phyloP scores from a whole-genome alignment of 1,140 invertebrate genomes.

The Solenopsis invicta region DNA sequence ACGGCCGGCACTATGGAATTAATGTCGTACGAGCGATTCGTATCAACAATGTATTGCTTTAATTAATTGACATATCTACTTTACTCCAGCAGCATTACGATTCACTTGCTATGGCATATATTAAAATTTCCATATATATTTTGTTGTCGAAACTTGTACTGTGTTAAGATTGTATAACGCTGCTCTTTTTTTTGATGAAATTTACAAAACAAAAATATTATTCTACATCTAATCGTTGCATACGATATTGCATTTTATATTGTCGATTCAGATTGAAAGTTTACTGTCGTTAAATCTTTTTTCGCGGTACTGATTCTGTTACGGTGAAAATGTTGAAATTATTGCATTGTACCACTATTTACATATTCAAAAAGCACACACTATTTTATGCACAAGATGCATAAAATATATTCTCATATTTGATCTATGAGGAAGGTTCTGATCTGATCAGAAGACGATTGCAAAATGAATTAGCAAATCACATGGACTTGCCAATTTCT shows the following conservation, averaged over 20 bases:
- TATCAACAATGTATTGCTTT: slow-evolving; percentile 15
- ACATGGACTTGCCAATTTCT: background rate
- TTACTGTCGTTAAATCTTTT: background rate
- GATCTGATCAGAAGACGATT: background rate
- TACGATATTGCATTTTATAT: background rate
- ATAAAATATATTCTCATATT: background rate
- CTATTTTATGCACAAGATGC: slow-evolving; percentile 9
- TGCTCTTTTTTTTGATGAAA: background rate
- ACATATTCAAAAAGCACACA: background rate
- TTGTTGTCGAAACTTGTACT: background rate
- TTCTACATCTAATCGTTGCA: background rate
- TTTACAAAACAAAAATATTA: background rate
- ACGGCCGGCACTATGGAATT: slow-evolving; percentile 60
- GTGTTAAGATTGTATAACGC: background rate
- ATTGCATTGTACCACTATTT: slow-evolving; percentile 20
- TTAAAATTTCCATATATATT: slow-evolving; percentile 30
- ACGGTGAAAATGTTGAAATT: background rate
- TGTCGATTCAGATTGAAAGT: slow-evolving; percentile 12
- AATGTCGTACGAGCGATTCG: slow-evolving; percentile 33
- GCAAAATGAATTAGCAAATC: slow-evolving; percentile 32
- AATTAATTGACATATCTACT: slow-evolving; percentile 50
- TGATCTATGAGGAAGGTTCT: background rate
- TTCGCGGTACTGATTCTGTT: background rate
- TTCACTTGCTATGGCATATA: slow-evolving; percentile 42
- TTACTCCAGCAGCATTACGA: slow-evolving; percentile 7